A percentile compares a stretch with the other conserved stretches of the same genome.
Conservation (phyloP, 2,888 invertebrate species). For the Agrochola lychnidis region DNA sequence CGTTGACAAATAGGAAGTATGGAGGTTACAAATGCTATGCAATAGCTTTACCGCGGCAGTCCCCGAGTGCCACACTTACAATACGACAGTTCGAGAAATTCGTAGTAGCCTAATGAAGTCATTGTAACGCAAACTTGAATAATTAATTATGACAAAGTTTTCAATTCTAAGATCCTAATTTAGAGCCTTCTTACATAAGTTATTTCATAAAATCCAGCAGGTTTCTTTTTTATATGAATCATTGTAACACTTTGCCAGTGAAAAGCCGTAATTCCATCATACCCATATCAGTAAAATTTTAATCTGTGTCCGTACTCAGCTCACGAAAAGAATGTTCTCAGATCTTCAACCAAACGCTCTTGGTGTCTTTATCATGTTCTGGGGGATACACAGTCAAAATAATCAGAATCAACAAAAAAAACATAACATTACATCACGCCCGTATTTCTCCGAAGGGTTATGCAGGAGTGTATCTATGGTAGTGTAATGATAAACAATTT, state of each 20-base stretch:
- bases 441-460: no score
- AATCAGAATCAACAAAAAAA: no score
- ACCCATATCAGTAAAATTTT: not conserved
- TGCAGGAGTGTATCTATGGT: no score
- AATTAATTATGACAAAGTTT: constrained; percentile 10
- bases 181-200: not conserved
- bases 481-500: no score
- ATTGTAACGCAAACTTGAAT: not conserved
- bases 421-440: no score
- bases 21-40: no score
- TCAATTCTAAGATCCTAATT: not conserved
- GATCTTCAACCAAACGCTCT: not conserved
- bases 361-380: not conserved
- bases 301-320: not conserved
- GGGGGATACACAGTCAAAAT: no score
- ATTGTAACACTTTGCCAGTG: not conserved
- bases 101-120: not conserved
- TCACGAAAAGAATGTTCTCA: not conserved
- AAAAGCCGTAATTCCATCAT: not conserved
- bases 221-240: no score
- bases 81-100: not conserved
- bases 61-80: no score
- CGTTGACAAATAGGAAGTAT: no score
- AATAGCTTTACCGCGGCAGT: no score
- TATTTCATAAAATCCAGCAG: not conserved